A percentile compares a stretch with the other conserved stretches of the same genome.
Conservation (phyloP, 1,140 invertebrate genomes). For the Stenopsyche tienmushanensis region DNA sequence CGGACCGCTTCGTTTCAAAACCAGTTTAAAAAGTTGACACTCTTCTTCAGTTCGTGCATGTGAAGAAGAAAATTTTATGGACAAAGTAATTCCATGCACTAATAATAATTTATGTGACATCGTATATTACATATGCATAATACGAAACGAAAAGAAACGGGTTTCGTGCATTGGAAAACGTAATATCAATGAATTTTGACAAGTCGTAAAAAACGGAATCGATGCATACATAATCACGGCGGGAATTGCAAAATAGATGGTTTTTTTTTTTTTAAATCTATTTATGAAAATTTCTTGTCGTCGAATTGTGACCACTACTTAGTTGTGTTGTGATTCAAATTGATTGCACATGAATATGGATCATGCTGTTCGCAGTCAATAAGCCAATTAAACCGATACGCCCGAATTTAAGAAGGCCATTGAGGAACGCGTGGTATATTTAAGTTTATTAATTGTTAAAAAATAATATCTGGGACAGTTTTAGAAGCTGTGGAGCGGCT, state of each 20-base stretch:
- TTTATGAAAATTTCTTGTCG: too few species aligned
- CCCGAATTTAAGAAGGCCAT: too few species aligned
- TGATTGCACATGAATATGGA: too few species aligned
- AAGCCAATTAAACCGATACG: too few species aligned
- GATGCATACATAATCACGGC: not conserved
- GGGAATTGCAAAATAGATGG: too few species aligned
- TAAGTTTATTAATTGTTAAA: not conserved
- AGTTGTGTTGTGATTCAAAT: too few species aligned
- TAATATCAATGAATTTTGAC: constrained; percentile 1
- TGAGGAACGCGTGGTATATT: too few species aligned
- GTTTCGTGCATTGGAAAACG: not conserved
- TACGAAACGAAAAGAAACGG: not conserved
- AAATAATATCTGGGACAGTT: not conserved
- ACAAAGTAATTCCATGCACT: not conserved
- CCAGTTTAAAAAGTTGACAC: not conserved
- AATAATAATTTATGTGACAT: constrained; percentile 6
- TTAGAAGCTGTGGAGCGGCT: constrained; percentile 6
- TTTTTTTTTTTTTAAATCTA: not conserved
- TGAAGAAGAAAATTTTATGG: not conserved
- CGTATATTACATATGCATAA: constrained; percentile 7
- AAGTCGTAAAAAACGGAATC: not conserved
- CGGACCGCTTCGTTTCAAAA: not conserved
- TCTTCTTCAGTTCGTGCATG: not conserved
- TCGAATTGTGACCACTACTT: too few species aligned
- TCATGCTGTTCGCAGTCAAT: too few species aligned